These are phyloP conservation scores for Rhingia rostrata DNA, from an alignment of 2,888 invertebrate genomes.

Conservation along the genomic window DNA sequence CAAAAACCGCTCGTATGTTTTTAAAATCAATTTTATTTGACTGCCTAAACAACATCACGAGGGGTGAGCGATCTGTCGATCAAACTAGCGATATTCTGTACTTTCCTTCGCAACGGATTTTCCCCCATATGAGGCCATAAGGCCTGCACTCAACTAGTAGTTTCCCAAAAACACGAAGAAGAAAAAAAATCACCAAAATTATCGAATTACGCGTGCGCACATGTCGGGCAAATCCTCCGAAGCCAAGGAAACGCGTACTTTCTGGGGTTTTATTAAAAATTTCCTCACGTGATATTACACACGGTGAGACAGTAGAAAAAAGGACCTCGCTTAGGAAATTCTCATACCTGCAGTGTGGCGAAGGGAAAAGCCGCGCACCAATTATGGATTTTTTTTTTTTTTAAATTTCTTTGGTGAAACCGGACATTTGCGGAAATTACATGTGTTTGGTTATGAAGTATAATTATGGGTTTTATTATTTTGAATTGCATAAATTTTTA, in stretches of 20 bases:
- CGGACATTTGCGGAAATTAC: not conserved
- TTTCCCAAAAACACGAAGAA: conserved; percentile 43
- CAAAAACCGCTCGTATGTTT: conserved; percentile 56
- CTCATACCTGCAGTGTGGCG: conserved; percentile 30
- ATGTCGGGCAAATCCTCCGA: conserved; percentile 69
- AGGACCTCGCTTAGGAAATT: not conserved
- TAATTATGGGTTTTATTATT: not conserved
- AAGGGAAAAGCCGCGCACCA: conserved; percentile 55
- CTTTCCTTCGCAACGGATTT: conserved; percentile 63
- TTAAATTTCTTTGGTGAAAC: conserved; percentile 32
- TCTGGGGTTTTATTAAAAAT: conserved; percentile 70
- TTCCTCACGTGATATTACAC: conserved; percentile 64
- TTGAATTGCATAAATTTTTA: not conserved
- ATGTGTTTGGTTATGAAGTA: not conserved
- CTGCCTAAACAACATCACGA: conserved; percentile 43
- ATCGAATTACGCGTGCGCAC: conserved; percentile 66
- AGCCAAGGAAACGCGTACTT: conserved; percentile 44
- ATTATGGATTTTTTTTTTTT: conserved; percentile 46
- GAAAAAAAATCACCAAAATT: conserved; percentile 33
- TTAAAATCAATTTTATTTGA: conserved; percentile 68
- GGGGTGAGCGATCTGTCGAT: conserved; percentile 54
- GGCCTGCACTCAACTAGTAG: conserved; percentile 35
- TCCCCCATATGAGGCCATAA: conserved; percentile 53
- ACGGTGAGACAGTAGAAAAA: conserved; percentile 15
- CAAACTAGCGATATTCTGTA: conserved; percentile 40